Conservation (phyloP, 2,888 invertebrate species). For the Xanthia togata region DNA sequence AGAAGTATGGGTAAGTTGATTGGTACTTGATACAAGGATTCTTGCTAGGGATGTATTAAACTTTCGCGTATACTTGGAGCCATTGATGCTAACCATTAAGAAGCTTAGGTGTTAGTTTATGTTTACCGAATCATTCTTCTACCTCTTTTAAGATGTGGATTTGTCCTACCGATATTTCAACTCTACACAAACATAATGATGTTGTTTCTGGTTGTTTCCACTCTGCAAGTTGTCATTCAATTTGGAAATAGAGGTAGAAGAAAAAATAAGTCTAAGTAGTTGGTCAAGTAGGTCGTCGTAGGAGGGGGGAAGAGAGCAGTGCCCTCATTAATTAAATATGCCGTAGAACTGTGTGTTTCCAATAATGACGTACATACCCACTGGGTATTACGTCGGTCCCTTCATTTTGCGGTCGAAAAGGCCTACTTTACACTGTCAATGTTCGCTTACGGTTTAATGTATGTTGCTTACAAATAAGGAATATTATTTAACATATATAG, state of each 20-base stretch:
- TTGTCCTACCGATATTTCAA: not conserved
- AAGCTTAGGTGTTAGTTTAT: no score
- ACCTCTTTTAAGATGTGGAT: not conserved
- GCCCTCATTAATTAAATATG: conserved; percentile 8
- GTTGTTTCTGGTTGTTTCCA: not conserved
- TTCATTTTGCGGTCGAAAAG: conserved; percentile 32
- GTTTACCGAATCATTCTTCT: no score
- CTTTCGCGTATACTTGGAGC: no score
- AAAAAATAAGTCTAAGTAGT: not conserved
- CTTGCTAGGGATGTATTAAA: not conserved
- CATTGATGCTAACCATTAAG: not conserved
- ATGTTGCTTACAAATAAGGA: conserved; percentile 11
- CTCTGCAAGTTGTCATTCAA: not conserved
- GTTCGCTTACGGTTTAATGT: conserved; percentile 4
- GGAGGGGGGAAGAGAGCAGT: conserved; percentile 1
- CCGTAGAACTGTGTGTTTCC: conserved; percentile 3
- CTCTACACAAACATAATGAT: not conserved
- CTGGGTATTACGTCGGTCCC: conserved; percentile 34
- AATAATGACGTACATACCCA: conserved; percentile 37
- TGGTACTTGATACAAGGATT: not conserved
- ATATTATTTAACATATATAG: not conserved
- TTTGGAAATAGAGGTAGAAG: not conserved
- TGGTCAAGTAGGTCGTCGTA: no score
- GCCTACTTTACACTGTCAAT: conserved; percentile 21
- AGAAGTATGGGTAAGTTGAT: conserved; percentile 1